These are phyloP conservation scores for Phoebastria nigripes DNA, from an alignment of 2,797 vertebrate species.

Conservation along the genomic window DNA sequence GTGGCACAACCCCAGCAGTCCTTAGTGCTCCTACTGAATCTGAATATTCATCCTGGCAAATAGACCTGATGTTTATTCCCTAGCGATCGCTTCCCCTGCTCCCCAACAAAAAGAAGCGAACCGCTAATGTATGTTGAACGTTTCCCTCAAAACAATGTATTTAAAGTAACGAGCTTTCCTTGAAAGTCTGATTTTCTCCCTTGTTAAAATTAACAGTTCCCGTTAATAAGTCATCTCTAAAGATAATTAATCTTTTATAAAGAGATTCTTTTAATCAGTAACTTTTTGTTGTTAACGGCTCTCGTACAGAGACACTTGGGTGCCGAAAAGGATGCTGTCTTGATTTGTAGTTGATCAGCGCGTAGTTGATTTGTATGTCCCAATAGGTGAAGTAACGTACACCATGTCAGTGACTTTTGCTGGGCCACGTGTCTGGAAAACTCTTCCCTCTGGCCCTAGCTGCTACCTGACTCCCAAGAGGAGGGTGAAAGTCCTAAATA, in stretches of 20 bases:
- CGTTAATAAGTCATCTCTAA: not conserved
- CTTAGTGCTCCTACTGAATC: not conserved
- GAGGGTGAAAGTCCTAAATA: not conserved
- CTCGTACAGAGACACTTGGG: not conserved
- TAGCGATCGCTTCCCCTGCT: not conserved
- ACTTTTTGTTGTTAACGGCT: not conserved
- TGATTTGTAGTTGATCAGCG: too few relatives aligned
- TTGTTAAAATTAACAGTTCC: not conserved
- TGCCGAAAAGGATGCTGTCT: not conserved
- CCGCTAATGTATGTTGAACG: not conserved
- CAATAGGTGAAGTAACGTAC: not conserved
- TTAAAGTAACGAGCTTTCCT: not conserved
- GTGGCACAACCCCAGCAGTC: not conserved
- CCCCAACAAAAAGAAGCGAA: not conserved
- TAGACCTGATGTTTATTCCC: not conserved
- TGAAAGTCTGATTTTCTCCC: not conserved
- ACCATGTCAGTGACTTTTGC: not conserved
- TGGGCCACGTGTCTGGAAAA: not conserved
- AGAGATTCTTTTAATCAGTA: not conserved
- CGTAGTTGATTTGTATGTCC: not conserved
- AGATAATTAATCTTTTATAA: not conserved
- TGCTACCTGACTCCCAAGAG: rapidly evolving
- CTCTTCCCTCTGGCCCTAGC: not conserved
- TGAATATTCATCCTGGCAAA: not conserved
- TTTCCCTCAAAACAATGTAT: not conserved